Percentiles rank a stretch among this genome's conserved stretches.
These are phyloP conservation scores for Dermochelys coriacea DNA, from an alignment of 2,797 vertebrate species.

Conservation along the genomic window DNA sequence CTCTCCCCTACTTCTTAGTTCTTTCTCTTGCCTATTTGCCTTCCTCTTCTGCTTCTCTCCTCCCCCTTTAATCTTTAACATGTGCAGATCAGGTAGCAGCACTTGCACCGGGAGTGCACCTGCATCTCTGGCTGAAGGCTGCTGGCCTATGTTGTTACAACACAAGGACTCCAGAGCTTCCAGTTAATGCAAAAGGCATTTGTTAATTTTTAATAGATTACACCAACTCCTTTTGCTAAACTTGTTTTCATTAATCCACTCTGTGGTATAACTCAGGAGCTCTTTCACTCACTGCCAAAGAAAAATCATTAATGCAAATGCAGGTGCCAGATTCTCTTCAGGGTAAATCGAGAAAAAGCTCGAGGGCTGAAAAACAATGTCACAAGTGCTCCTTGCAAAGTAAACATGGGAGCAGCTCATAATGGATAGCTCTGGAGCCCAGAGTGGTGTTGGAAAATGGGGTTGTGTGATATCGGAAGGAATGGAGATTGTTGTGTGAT, in stretches of 20 bases:
- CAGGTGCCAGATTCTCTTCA: slow-evolving; percentile 40
- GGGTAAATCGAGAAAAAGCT: slow-evolving; percentile 30
- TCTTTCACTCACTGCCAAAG: slow-evolving; percentile 52
- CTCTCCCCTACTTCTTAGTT: background rate
- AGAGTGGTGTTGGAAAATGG: background rate
- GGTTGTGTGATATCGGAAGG: background rate
- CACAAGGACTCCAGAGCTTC: background rate
- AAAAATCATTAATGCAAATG: slow-evolving; percentile 17
- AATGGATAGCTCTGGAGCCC: background rate
- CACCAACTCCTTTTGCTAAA: slow-evolving; percentile 10
- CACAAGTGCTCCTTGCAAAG: background rate
- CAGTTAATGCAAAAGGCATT: slow-evolving; percentile 62
- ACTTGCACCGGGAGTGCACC: background rate
- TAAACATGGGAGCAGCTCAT: background rate
- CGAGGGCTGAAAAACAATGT: slow-evolving; percentile 32
- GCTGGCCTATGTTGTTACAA: background rate
- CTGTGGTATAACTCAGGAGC: background rate
- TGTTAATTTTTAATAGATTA: slow-evolving; percentile 64
- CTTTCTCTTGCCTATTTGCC: background rate
- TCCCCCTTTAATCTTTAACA: background rate
- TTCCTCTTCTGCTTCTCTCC: background rate
- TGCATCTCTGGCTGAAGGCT: no score
- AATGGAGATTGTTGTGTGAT: background rate
- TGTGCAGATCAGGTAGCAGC: background rate
- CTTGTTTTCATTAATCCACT: background rate